Evolutionary conservation across 1,140 invertebrate species (phyloP).

Genomic region (Neodiprion pinetum): DNA sequence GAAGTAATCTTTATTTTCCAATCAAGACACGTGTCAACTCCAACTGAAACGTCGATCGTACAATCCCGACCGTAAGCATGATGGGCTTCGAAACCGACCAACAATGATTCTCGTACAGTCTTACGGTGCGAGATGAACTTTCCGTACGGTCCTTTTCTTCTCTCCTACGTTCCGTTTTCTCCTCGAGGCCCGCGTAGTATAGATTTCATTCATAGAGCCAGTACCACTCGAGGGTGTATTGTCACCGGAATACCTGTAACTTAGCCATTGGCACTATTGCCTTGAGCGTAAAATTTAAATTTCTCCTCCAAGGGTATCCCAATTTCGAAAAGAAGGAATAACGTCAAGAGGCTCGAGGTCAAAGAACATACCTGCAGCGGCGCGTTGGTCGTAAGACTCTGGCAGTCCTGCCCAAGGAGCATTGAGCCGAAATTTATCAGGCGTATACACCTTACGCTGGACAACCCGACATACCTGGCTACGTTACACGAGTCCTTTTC

Average conservation of each 20-base stretch:
- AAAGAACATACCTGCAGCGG: neutral
- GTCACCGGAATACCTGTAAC: conserved; percentile 53
- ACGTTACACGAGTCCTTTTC: neutral
- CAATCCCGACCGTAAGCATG: no score
- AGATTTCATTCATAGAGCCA: conserved; percentile 52
- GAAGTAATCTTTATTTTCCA: no score
- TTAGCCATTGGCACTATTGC: conserved; percentile 24
- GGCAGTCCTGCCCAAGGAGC: neutral
- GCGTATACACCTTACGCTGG: neutral
- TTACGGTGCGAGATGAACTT: no score
- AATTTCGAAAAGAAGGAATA: neutral
- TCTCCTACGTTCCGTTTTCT: conserved; percentile 2
- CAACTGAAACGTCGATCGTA: no score
- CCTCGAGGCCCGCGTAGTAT: conserved; percentile 31
- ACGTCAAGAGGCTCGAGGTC: neutral
- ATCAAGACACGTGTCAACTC: no score
- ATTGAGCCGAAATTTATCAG: neutral
- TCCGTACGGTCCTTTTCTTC: neutral
- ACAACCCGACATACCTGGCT: neutral
- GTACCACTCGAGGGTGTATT: conserved; percentile 44
- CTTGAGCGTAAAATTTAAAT: conserved; percentile 50
- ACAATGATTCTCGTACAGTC: no score
- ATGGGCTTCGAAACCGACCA: no score
- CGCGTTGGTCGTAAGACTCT: no score
- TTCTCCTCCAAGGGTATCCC: conserved; percentile 33